Base-by-base conservation (phyloP, 2,113 vertebrate genomes). In the Tachycineta bicolor region DNA sequence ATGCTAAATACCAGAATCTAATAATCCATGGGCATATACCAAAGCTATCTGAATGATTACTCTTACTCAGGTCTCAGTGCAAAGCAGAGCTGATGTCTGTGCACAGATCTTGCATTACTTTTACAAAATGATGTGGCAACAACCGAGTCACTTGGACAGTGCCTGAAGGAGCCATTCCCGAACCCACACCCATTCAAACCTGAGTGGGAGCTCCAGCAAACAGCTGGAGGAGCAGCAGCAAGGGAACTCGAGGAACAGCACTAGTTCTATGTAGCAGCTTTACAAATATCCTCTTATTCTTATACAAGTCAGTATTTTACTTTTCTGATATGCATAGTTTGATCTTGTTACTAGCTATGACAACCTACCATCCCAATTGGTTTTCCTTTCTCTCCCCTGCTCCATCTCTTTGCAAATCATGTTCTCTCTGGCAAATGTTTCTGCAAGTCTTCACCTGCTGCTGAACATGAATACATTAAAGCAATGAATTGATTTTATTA, bases 241-340 rank as follows among this genome's bases (percentile, higher is more conserved):
- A 65, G 20, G 9, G 24, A 50, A 44, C 29, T 33, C 11, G 14
- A 53, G 53, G 69, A 50, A 43, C 6, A 80, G 31, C 60, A 29
- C 28, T 3, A 39, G 5, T 4, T 10, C 8, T 24, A 5, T 3
- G 8, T 9, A 28, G 44, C 0, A 44, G 5, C 4, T 29, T 52
- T 52, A 71, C 20, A 65, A 68, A 68, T 3, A 31, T 5, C 25
- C 46, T 41, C 60, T 10, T 5, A 0, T 37, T 11, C 24, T 19
- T n/a, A 23, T 10, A 39, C 9, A 31, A 28, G 25, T 9, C 31
- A 37, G 4, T 6, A 8, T 33, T 25, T 49, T 25, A 18, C 9
- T 63, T 26, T 64, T 23, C 49, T 76, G 33, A 28, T 2, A 10
- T 2, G 4, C 21, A 14, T 4, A 55, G 70, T 25, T 84, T 34